phyloP scores from a whole-genome alignment of 1,140 invertebrate species.

The Drosophila arawakana region DNA sequence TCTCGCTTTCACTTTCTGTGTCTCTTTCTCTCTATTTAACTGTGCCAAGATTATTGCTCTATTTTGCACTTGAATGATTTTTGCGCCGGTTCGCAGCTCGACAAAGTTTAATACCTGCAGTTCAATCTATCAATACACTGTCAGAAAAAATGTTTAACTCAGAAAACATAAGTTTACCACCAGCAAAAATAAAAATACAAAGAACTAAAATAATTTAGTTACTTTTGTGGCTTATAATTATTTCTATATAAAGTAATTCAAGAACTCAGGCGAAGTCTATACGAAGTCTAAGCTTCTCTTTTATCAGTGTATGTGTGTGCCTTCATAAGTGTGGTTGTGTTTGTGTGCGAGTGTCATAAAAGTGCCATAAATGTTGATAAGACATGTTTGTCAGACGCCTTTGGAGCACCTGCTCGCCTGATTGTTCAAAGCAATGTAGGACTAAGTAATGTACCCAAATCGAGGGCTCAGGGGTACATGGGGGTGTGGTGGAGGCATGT shows the following conservation, averaged over 20 bases:
- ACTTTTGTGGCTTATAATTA: too few relatives aligned
- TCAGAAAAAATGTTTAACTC: too few relatives aligned
- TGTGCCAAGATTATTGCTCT: slow-evolving; percentile 75
- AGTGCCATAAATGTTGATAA: slow-evolving; percentile 80
- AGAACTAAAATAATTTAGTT: too few relatives aligned
- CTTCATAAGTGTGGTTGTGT: slow-evolving; percentile 13
- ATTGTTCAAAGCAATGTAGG: slow-evolving; percentile 18
- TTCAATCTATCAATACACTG: slow-evolving; percentile 2
- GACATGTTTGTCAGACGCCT: slow-evolving; percentile 65
- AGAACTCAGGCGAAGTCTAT: too few relatives aligned
- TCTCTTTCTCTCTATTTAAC: slow-evolving; percentile 23
- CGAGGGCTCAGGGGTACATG: background rate
- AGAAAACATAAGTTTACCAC: too few relatives aligned
- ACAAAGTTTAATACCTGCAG: slow-evolving; percentile 51
- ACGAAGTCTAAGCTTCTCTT: too few relatives aligned
- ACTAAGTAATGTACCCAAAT: background rate
- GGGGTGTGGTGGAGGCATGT: background rate
- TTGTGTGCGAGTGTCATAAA: slow-evolving; percentile 50
- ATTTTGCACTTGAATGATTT: slow-evolving; percentile 70
- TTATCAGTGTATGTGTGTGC: slow-evolving; percentile 1
- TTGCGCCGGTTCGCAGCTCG: slow-evolving; percentile 38
- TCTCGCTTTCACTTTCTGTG: background rate
- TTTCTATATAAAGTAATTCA: too few relatives aligned
- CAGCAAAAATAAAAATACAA: too few relatives aligned
- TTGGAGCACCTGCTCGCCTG: slow-evolving; percentile 28